A percentile compares a stretch with the other conserved stretches of the same genome.
phyloP scores from a whole-genome alignment of 2,797 vertebrate genomes.

The Cynopterus sphinx region DNA sequence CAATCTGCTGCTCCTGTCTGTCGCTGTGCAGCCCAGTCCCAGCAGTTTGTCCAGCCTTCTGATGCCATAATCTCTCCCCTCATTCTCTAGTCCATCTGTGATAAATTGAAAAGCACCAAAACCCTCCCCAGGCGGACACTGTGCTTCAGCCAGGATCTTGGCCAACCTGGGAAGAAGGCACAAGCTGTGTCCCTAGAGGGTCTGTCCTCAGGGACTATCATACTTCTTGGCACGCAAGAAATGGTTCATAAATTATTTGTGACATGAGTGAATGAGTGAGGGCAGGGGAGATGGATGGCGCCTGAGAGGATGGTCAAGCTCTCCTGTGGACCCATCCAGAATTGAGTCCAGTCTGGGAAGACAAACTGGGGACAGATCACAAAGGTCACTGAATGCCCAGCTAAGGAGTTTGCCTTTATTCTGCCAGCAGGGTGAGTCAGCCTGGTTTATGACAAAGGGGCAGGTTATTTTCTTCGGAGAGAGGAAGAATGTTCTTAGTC shows the following conservation, averaged over 20 bases:
- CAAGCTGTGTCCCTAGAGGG: not conserved
- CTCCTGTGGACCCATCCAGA: not conserved
- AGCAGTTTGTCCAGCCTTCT: not conserved
- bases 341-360: not conserved
- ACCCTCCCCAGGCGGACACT: not conserved
- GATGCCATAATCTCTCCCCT: not conserved
- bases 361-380: not conserved
- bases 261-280: not conserved
- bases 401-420: not conserved
- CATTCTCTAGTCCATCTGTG: not conserved
- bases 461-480: not conserved
- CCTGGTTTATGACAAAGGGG: not conserved
- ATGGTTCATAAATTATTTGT: not conserved
- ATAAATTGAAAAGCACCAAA: not conserved
- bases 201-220: not conserved
- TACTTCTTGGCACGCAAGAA: not conserved
- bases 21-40: not conserved
- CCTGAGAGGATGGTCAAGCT: not conserved
- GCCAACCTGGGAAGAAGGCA: not conserved
- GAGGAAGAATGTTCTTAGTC: not conserved
- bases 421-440: not conserved
- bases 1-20: not conserved
- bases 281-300: not conserved
- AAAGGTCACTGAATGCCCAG: not conserved
- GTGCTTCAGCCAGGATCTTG: not conserved